phyloP scores from a whole-genome alignment of 1,140 invertebrate species.

The Macrosteles quadrilineatus region DNA sequence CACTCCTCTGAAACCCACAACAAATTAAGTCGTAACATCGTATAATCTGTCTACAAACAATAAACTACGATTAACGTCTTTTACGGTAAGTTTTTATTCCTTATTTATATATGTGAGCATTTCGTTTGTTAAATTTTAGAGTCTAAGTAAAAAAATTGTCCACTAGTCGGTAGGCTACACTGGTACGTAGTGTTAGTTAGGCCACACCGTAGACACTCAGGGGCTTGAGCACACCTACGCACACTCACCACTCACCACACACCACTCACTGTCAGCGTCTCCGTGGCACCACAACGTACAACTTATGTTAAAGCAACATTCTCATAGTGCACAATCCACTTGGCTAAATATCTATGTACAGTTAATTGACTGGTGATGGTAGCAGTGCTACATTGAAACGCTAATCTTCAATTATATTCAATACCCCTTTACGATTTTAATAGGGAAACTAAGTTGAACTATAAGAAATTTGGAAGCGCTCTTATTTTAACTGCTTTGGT shows the following conservation, averaged over 20 bases:
- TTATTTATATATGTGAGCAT: slow-evolving; percentile 27
- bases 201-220: background rate
- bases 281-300: too few species aligned
- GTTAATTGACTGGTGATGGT: too few species aligned
- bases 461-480: too few species aligned
- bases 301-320: too few species aligned
- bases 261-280: background rate
- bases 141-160: slow-evolving; percentile 27
- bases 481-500: too few species aligned
- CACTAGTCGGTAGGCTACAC: slow-evolving; percentile 8
- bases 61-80: slow-evolving; percentile 23
- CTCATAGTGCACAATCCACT: too few species aligned
- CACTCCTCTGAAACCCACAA: background rate
- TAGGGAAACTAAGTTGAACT: too few species aligned
- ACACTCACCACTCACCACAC: background rate
- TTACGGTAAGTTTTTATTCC: slow-evolving; percentile 1
- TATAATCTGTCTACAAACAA: slow-evolving; percentile 30
- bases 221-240: background rate
- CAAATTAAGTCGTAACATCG: slow-evolving; percentile 21
- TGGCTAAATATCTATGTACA: too few species aligned
- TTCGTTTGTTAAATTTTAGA: slow-evolving; percentile 26
- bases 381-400: too few species aligned
- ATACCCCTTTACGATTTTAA: too few species aligned
- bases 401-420: too few species aligned
- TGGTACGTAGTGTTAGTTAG: slow-evolving; percentile 1